These are phyloP conservation scores for Oostethus manadensis DNA, from an alignment of 2,113 vertebrate species.

Conservation along the genomic window DNA sequence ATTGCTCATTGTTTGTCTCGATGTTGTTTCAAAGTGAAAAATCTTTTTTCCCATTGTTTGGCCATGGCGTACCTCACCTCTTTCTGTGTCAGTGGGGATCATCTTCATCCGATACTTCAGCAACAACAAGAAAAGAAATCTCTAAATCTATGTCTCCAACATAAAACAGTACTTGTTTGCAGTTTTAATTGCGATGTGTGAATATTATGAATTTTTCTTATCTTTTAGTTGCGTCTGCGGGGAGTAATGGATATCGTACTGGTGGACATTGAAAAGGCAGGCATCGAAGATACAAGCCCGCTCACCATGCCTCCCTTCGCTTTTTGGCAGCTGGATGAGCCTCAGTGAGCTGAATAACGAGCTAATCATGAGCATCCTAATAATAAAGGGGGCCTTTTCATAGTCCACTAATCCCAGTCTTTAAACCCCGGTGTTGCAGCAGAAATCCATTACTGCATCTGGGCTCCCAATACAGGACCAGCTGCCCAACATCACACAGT, in stretches of 20 bases:
- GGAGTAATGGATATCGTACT: slow-evolving; percentile 19
- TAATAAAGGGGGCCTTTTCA: slow-evolving; percentile 66
- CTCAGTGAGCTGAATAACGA: slow-evolving; percentile 60
- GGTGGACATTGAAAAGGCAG: no score
- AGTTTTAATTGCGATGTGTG: no score
- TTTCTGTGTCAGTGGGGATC: no score
- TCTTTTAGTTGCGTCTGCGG: slow-evolving; percentile 17
- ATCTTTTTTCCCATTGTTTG: no score
- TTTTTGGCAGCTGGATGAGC: slow-evolving; percentile 36
- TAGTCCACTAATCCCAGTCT: slow-evolving; percentile 59
- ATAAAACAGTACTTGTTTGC: no score
- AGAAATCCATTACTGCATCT: slow-evolving; percentile 62
- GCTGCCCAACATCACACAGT: slow-evolving; percentile 22
- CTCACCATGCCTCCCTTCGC: slow-evolving; percentile 5
- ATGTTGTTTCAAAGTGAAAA: no score
- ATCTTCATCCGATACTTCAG: no score
- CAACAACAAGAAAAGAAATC: no score
- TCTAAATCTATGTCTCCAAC: no score
- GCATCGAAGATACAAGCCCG: slow-evolving; percentile 20
- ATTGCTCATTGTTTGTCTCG: no score
- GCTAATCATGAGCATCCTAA: slow-evolving; percentile 60
- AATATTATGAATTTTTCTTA: background rate
- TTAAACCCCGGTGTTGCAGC: slow-evolving; percentile 46
- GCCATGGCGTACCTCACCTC: no score
- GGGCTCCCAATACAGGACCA: slow-evolving; percentile 25